Percentiles rank a stretch among this genome's conserved stretches.
Conservation (phyloP, 2,113 vertebrate genomes). For the Albula goreensis region DNA sequence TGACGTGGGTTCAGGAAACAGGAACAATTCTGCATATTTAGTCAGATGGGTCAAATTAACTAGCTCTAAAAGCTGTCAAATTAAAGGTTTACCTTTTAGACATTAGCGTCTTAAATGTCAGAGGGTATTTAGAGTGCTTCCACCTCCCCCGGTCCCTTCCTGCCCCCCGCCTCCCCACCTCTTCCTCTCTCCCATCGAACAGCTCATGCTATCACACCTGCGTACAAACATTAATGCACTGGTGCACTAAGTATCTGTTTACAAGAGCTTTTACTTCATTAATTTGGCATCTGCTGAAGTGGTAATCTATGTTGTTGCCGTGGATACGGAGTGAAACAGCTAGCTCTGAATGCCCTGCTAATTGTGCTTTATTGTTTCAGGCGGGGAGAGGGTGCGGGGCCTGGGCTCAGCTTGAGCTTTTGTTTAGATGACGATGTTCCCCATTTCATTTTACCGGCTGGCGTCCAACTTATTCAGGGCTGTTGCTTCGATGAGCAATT, state of each 20-base stretch:
- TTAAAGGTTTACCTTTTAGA: constrained; percentile 81
- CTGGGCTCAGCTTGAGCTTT: background rate
- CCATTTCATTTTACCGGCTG: background rate
- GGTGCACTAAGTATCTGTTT: constrained; percentile 73
- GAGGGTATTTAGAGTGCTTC: constrained; percentile 60
- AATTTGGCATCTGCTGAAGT: constrained; percentile 60
- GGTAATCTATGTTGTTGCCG: constrained; percentile 79
- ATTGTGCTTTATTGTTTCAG: constrained; percentile 79
- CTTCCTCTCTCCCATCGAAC: constrained; percentile 53
- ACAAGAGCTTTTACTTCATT: constrained; percentile 73
- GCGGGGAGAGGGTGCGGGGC: constrained; percentile 20
- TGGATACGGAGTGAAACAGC: constrained; percentile 78
- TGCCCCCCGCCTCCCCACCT: constrained; percentile 5
- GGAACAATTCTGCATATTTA: constrained; percentile 19
- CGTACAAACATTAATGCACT: constrained; percentile 67
- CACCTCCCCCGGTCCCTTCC: constrained; percentile 15
- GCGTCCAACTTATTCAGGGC: background rate
- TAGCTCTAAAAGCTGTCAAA: constrained; percentile 82
- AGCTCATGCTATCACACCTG: constrained; percentile 68
- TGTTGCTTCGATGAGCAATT: background rate
- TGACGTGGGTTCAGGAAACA: too few species aligned
- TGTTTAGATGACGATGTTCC: background rate
- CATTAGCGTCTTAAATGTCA: constrained; percentile 82
- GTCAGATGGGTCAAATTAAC: constrained; percentile 78
- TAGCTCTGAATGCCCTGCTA: constrained; percentile 75